phyloP scores from a whole-genome alignment of 2,888 invertebrate genomes.

The Seira ritae region DNA sequence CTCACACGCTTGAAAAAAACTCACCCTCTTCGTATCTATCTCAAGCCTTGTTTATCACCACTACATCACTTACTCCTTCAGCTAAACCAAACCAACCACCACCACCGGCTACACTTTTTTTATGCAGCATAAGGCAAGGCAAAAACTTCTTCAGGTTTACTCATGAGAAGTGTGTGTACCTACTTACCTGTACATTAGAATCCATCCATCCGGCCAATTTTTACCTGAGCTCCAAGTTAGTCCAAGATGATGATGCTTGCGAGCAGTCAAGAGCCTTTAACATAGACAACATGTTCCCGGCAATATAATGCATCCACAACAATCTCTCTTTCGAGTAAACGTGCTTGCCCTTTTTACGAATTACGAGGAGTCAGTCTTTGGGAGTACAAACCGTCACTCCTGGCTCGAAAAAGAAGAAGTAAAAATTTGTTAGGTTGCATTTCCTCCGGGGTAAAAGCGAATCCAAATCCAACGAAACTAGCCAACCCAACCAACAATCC shows the following conservation, averaged over 20 bases:
- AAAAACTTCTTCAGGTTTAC: not conserved
- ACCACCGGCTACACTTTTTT: slow-evolving; percentile 15
- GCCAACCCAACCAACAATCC: not conserved
- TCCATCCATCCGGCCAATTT: slow-evolving; percentile 57
- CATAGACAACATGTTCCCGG: slow-evolving; percentile 62
- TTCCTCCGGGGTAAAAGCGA: slow-evolving; percentile 28
- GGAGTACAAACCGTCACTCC: slow-evolving; percentile 9
- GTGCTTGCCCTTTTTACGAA: not conserved
- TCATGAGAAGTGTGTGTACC: not conserved
- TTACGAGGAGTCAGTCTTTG: not conserved
- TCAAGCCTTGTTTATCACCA: slow-evolving; percentile 14
- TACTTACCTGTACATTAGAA: not conserved
- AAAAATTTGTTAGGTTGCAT: slow-evolving; percentile 15
- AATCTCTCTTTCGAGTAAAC: not conserved
- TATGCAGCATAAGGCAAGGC: not conserved
- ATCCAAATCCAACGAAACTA: not conserved
- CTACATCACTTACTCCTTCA: not conserved
- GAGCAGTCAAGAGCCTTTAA: slow-evolving; percentile 53
- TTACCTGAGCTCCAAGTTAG: slow-evolving; percentile 16
- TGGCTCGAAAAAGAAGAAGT: not conserved
- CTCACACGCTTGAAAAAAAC: too few species aligned
- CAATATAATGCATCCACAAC: slow-evolving; percentile 1
- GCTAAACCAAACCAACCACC: not conserved
- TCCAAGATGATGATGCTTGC: not conserved
- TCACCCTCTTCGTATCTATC: slow-evolving; percentile 3